Percentiles rank a stretch among this genome's conserved stretches.
These are phyloP conservation scores for Pogonophryne albipinna DNA, from an alignment of 2,797 vertebrate genomes.

Conservation along the genomic window DNA sequence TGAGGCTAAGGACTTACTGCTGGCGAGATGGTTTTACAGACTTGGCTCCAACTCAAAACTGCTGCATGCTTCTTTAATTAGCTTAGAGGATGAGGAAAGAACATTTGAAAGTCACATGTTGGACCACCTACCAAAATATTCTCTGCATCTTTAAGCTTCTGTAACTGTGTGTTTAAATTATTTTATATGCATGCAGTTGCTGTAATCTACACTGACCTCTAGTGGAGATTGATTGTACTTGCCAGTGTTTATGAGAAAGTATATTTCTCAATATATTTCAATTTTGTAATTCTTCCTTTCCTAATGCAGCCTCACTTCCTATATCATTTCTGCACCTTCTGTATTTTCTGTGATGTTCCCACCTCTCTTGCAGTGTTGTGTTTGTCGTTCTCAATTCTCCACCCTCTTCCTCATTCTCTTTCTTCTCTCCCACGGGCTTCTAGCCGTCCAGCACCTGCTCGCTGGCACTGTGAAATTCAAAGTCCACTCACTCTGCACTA, in stretches of 20 bases:
- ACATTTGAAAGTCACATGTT: constrained; percentile 51
- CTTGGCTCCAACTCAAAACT: constrained; percentile 43
- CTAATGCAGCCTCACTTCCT: neutral
- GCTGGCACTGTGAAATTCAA: constrained; percentile 47
- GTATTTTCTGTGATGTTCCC: constrained; percentile 60
- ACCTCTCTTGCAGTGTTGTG: constrained; percentile 38
- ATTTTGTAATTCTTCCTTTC: constrained; percentile 9
- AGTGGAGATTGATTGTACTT: constrained; percentile 70
- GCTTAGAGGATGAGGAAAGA: constrained; percentile 36
- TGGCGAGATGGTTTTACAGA: constrained; percentile 39
- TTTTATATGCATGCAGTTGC: constrained; percentile 39
- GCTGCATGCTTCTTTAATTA: constrained; percentile 35
- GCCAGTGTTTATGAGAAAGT: constrained; percentile 12
- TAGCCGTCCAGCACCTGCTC: constrained; percentile 55
- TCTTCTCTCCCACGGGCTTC: constrained; percentile 61
- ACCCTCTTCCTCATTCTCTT: constrained; percentile 65
- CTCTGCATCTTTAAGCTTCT: neutral
- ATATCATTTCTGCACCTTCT: constrained; percentile 13
- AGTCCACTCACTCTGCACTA: constrained; percentile 45
- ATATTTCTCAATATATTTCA: too few relatives aligned
- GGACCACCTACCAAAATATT: neutral
- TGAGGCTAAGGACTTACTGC: constrained; percentile 9
- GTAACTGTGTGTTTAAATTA: constrained; percentile 1
- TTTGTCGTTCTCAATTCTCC: constrained; percentile 36
- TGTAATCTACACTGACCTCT: constrained; percentile 79